Evolutionary conservation across 1,140 invertebrate species (phyloP).

Genomic region (Procambarus clarkii): DNA sequence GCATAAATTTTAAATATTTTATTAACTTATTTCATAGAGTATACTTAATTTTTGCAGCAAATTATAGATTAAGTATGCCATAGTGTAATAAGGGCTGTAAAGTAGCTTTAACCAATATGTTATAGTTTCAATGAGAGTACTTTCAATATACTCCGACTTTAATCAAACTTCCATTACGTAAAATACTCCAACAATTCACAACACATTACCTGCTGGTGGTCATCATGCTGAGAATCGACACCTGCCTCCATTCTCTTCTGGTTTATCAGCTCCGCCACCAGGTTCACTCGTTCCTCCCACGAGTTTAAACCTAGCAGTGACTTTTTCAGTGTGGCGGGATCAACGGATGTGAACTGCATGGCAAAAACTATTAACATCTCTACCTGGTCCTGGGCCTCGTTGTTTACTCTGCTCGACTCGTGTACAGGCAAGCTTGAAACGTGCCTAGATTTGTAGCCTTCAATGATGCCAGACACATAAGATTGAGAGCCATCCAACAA

Average conservation of each 20-base stretch:
- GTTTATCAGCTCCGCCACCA: slow-evolving; percentile 75
- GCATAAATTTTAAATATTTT: no score
- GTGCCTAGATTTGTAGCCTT: slow-evolving; percentile 80
- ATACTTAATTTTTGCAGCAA: no score
- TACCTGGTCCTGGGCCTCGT: slow-evolving; percentile 78
- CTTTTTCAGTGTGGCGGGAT: slow-evolving; percentile 82
- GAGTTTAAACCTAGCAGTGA: slow-evolving; percentile 73
- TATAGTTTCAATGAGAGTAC: no score
- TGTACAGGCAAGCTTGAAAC: slow-evolving; percentile 74
- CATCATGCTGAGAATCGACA: slow-evolving; percentile 32
- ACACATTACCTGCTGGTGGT: slow-evolving; percentile 29
- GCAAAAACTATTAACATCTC: slow-evolving; percentile 88
- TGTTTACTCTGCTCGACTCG: slow-evolving; percentile 45
- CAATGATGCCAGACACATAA: slow-evolving; percentile 89
- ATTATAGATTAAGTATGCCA: no score
- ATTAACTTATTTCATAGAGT: no score
- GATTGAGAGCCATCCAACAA: slow-evolving; percentile 94
- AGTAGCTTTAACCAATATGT: no score
- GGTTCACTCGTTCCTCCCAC: slow-evolving; percentile 75
- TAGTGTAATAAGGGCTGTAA: no score
- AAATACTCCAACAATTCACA: no score
- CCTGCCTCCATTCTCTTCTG: slow-evolving; percentile 74
- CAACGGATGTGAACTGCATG: slow-evolving; percentile 86
- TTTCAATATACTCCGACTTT: no score
- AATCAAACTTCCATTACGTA: no score